Evolutionary conservation across 2,113 vertebrate genomes (phyloP).

Genomic region (Toxotes chatareus): DNA sequence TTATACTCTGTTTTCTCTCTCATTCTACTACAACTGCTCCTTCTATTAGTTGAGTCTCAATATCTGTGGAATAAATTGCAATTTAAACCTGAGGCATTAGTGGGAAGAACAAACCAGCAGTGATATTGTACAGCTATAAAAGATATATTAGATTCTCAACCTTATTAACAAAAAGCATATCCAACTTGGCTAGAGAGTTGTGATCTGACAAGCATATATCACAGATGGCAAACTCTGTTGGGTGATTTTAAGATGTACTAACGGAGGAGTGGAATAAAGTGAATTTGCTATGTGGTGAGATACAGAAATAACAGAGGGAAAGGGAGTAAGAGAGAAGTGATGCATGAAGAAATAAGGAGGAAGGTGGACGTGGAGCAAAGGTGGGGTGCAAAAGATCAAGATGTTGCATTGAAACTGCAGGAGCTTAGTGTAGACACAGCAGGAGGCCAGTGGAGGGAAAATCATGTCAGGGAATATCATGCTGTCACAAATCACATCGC

Average conservation of each 20-base stretch:
- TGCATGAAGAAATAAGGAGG: conserved; percentile 45
- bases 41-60: conserved; percentile 19
- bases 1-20: conserved; percentile 14
- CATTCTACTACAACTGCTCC: background rate
- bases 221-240: conserved; percentile 52
- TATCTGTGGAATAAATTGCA: conserved; percentile 27
- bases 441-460: conserved; percentile 51
- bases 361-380: conserved; percentile 42
- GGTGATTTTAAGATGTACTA: conserved; percentile 37
- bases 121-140: conserved; percentile 25
- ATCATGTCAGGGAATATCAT: conserved; percentile 69
- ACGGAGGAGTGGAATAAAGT: conserved; percentile 23
- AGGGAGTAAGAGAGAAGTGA: conserved; percentile 26
- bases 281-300: conserved; percentile 23
- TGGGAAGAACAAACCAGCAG: conserved; percentile 12
- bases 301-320: conserved; percentile 26
- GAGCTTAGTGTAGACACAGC: conserved; percentile 63
- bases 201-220: conserved; percentile 43
- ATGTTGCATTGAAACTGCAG: conserved; percentile 40
- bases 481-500: conserved; percentile 72
- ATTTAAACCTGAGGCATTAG: conserved; percentile 33
- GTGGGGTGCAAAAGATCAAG: conserved; percentile 54
- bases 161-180: conserved; percentile 45
- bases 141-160: conserved; percentile 39
- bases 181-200: conserved; percentile 31